Evolutionary conservation across 2,113 vertebrate species (phyloP).

Genomic region (Epinephelus cyanopodus): DNA sequence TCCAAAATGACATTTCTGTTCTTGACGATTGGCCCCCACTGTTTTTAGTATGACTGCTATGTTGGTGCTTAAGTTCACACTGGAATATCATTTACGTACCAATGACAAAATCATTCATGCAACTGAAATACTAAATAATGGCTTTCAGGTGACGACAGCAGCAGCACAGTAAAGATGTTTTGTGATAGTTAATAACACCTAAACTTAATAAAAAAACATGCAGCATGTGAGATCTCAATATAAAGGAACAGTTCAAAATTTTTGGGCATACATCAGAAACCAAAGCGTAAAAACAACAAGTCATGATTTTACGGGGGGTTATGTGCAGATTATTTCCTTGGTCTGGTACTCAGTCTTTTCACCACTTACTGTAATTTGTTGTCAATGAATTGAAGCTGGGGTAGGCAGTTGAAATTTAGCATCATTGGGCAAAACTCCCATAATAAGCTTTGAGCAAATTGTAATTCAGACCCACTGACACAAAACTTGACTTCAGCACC

Average conservation of each 20-base stretch:
- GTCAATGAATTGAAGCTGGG: too few species aligned
- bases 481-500: too few species aligned
- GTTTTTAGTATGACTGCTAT: slow-evolving; percentile 10
- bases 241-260: not conserved
- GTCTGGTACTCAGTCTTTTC: too few species aligned
- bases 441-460: too few species aligned
- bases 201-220: not conserved
- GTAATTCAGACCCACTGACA: too few species aligned
- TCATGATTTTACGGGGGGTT: too few species aligned
- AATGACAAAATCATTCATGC: not conserved
- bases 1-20: slow-evolving; percentile 18
- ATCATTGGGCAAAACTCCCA: too few species aligned
- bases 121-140: slow-evolving; percentile 1
- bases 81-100: slow-evolving; percentile 6
- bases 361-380: too few species aligned
- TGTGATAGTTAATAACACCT: not conserved
- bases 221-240: not conserved
- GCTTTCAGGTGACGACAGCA: not conserved
- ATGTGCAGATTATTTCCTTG: too few species aligned
- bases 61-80: slow-evolving; percentile 1
- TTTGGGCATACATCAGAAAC: not conserved
- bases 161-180: not conserved
- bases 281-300: too few species aligned
- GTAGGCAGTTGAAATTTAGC: too few species aligned
- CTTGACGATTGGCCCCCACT: not conserved